Conservation (phyloP, 2,888 invertebrate genomes). For the Leucophenga maculata region DNA sequence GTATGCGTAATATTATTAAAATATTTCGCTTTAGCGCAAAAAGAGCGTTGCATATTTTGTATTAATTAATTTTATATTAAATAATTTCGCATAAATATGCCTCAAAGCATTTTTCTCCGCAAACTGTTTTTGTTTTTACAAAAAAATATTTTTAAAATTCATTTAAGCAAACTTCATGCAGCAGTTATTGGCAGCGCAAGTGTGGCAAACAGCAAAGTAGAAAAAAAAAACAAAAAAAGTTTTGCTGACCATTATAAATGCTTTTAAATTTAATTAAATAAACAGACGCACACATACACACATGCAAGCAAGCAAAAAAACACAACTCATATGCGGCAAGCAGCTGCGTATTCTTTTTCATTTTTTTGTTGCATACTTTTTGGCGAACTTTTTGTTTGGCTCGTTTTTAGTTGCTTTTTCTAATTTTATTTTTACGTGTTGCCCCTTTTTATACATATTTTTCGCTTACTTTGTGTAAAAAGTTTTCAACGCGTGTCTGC, state of each 20-base stretch:
- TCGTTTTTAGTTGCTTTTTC: background rate
- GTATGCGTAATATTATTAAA: background rate
- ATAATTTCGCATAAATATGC: background rate
- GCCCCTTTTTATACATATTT: background rate
- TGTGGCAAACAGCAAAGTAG: background rate
- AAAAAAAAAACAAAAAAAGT: background rate
- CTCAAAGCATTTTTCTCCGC: slow-evolving; percentile 1
- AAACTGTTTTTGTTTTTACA: background rate
- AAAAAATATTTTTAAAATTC: background rate
- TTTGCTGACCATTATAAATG: slow-evolving; percentile 13
- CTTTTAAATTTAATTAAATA: slow-evolving; percentile 26
- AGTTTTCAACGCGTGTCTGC: background rate
- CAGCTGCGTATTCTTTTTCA: slow-evolving; percentile 7
- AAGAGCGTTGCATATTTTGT: no score
- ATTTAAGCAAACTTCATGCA: background rate
- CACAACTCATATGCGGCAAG: slow-evolving; percentile 3
- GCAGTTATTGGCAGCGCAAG: background rate
- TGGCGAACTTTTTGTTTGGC: background rate
- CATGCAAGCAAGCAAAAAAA: background rate
- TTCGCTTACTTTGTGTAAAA: background rate
- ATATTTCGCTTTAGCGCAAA: no score
- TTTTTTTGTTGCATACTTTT: slow-evolving; percentile 20
- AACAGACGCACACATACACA: background rate
- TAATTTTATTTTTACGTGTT: background rate
- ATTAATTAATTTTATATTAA: no score